Evolutionary conservation across 2,797 vertebrate genomes (phyloP).

Genomic region (Antennarius maculatus): DNA sequence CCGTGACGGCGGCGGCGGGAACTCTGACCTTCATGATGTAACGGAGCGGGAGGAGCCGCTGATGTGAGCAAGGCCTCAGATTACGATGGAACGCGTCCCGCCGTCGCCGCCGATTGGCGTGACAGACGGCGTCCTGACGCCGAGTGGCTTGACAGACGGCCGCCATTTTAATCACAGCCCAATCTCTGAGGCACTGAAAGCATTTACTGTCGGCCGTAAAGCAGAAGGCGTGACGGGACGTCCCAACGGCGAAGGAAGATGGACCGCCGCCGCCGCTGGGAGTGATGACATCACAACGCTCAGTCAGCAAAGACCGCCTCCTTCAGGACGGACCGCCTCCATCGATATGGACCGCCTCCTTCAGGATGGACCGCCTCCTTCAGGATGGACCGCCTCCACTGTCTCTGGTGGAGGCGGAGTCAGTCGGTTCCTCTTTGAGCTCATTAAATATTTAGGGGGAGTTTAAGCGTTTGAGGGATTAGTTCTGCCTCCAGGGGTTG

Average conservation of each 20-base stretch:
- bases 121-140: slow-evolving; percentile 47
- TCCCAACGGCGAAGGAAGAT: slow-evolving; percentile 17
- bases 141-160: slow-evolving; percentile 72
- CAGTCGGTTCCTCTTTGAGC: slow-evolving; percentile 44
- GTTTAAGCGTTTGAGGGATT: slow-evolving; percentile 64
- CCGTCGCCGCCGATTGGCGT: slow-evolving; percentile 75
- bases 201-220: slow-evolving; percentile 93
- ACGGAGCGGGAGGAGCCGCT: slow-evolving; percentile 96
- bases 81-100: slow-evolving; percentile 95
- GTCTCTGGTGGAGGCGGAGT: background rate
- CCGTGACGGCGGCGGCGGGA: slow-evolving; percentile 91
- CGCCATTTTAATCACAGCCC: slow-evolving; percentile 89
- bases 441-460: slow-evolving; percentile 70
- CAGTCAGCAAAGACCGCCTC: too few relatives aligned
- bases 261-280: slow-evolving; percentile 10
- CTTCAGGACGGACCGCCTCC: too few relatives aligned
- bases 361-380: too few relatives aligned
- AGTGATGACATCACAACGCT: too few relatives aligned
- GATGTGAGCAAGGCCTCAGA: slow-evolving; percentile 95
- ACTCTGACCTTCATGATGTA: slow-evolving; percentile 97
- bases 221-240: slow-evolving; percentile 59
- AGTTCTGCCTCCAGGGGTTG: slow-evolving; percentile 36
- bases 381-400: too few relatives aligned
- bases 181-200: slow-evolving; percentile 95
- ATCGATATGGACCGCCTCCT: too few relatives aligned